Base-by-base conservation (phyloP, 2,113 vertebrate species). In the Oryzias curvinotus region DNA sequence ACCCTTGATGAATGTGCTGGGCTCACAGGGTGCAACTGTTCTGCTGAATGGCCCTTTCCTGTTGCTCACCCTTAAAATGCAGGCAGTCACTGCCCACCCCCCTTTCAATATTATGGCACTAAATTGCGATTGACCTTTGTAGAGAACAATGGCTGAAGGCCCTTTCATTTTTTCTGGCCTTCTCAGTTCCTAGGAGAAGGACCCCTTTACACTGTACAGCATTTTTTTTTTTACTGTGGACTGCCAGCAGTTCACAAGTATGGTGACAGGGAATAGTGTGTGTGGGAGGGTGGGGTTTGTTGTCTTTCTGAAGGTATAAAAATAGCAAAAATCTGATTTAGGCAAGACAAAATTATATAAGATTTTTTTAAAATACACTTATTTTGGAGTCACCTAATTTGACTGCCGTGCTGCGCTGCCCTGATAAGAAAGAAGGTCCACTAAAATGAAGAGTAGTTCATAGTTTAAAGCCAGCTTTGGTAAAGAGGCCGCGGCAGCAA, bases 91-190 rank as follows among this genome's bases (percentile, higher is more conserved):
- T 42, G 67, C 78, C 76, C 67, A 36, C 69, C 51, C 18, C 53
- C 66, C 50, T 58, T 60, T 52, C 65, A 71, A 71, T 86, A 84
- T 89, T 90, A 80, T 80, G 72, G 89, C 83, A 91, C 87, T 91
- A 80, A 87, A 93, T 90, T 87, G 88, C 81, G 56, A 89, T 87
- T 93, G 90, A 91, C 90, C 92, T 92, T 92, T 91, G 85, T 72
- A 45, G 84, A 82, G 88, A 90, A 91, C 90, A 93, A 92, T 91
- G 85, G 89, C 84, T 81, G 73, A 86, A 91, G 88, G 83, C 83
- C 82, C 90, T 89, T 91, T 69, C 71, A 77, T 50, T 14, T 60
- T 87, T 81, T 89, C 70, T 83, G 86, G 80, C 78, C 86, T 87
- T 85, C 83, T 87, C 79, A 68, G 61, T 49, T 66, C 78, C 55